Conservation (phyloP, 2,888 invertebrate species). For the Chalcosyrphus nemorum region DNA sequence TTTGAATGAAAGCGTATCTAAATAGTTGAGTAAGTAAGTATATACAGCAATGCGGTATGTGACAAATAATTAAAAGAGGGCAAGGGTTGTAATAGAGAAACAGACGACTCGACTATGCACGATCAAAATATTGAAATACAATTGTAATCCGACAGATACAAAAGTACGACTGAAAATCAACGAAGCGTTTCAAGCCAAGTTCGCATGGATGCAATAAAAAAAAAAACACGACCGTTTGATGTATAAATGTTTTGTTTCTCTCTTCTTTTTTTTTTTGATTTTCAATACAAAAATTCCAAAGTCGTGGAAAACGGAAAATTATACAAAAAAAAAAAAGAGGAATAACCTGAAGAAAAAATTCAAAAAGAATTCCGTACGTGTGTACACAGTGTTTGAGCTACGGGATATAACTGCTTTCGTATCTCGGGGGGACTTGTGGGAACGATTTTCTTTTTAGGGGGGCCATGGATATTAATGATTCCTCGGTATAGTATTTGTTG, state of each 20-base stretch:
- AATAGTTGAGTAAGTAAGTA: background rate
- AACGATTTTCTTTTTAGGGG: conserved; percentile 29
- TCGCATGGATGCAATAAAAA: conserved; percentile 47
- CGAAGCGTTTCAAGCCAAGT: conserved; percentile 16
- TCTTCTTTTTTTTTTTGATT: background rate
- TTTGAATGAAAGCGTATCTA: conserved; percentile 5
- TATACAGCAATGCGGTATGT: conserved; percentile 36
- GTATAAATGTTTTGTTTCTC: conserved; percentile 37
- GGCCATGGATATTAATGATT: conserved; percentile 63
- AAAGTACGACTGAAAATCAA: conserved; percentile 32
- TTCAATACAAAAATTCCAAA: no score
- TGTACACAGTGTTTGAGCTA: conserved; percentile 56
- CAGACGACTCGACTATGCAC: no score
- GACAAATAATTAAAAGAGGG: conserved; percentile 54
- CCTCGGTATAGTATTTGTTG: conserved; percentile 14
- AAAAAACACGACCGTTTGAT: conserved; percentile 21
- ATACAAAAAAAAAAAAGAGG: conserved; percentile 11
- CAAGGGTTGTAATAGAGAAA: conserved; percentile 10
- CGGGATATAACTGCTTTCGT: conserved; percentile 64
- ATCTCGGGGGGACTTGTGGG: conserved; percentile 41
- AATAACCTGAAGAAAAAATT: background rate
- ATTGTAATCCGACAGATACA: conserved; percentile 22
- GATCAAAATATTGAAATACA: conserved; percentile 9
- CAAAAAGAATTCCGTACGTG: conserved; percentile 36
- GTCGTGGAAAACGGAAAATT: background rate